These are phyloP conservation scores for Ctenomys sociabilis DNA, from an alignment of 2,113 vertebrate genomes.

Conservation along the genomic window DNA sequence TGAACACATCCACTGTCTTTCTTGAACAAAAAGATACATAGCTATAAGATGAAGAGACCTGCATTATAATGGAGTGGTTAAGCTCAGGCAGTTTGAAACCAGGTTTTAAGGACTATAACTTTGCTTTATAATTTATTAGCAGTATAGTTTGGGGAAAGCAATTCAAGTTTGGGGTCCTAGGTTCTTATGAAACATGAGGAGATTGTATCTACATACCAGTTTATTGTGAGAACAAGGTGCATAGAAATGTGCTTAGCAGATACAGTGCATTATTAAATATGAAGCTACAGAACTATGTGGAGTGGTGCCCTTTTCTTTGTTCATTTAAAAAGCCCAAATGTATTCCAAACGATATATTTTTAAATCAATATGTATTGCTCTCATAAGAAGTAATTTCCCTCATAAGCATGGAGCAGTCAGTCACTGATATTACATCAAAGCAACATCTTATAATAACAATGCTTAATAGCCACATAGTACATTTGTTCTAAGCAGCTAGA, in stretches of 20 bases:
- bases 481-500: constrained; percentile 72
- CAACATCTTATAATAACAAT: constrained; percentile 67
- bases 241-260: neutral
- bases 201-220: neutral
- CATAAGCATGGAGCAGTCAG: constrained; percentile 16
- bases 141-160: neutral
- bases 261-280: neutral
- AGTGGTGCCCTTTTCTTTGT: neutral
- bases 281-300: neutral
- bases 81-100: neutral
- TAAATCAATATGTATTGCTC: constrained; percentile 47
- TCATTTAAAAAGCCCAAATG: constrained; percentile 25
- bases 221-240: neutral
- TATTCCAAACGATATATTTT: constrained; percentile 44
- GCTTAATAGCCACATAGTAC: constrained; percentile 40
- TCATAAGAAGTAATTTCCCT: constrained; percentile 66
- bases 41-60: neutral
- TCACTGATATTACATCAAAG: constrained; percentile 51
- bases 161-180: neutral
- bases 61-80: neutral
- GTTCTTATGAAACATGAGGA: neutral
- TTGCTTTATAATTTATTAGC: neutral
- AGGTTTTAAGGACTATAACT: neutral
- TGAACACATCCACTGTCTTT: neutral
- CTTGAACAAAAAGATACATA: neutral